phyloP scores from a whole-genome alignment of 2,888 invertebrate species.

The Sabatieria punctata region DNA sequence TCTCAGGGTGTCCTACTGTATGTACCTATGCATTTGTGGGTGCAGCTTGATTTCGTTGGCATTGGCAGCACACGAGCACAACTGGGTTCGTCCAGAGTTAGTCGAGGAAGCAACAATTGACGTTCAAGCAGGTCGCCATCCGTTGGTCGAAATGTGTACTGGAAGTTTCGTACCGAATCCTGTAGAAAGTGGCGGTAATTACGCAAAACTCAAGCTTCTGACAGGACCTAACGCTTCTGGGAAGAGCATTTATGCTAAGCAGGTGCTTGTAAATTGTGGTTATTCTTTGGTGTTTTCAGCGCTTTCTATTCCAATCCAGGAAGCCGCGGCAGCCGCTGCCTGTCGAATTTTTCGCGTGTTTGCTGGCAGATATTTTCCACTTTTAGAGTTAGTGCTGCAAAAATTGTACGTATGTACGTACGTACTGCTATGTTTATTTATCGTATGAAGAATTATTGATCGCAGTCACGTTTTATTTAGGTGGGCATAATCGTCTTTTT shows the following conservation, averaged over 20 bases:
- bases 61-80: conserved; percentile 46
- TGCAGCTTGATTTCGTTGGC: conserved; percentile 50
- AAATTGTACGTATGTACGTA: too few relatives aligned
- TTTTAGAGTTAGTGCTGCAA: too few relatives aligned
- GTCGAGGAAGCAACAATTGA: conserved; percentile 28
- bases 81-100: conserved; percentile 48
- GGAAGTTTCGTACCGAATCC: conserved; percentile 58
- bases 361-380: too few relatives aligned
- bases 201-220: conserved; percentile 51
- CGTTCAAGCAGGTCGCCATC: conserved; percentile 43
- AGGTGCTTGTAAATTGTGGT: conserved; percentile 37
- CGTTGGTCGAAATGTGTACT: conserved; percentile 52
- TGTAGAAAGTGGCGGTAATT: conserved; percentile 38
- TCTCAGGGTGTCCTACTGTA: not conserved
- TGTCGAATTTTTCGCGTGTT: too few relatives aligned
- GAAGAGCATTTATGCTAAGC: conserved; percentile 77
- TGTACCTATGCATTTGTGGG: not conserved
- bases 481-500: conserved; percentile 59
- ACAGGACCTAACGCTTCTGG: conserved; percentile 82
- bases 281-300: too few relatives aligned
- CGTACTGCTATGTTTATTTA: too few relatives aligned
- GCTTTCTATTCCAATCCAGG: too few relatives aligned
- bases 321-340: too few relatives aligned
- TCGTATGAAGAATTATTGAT: too few relatives aligned
- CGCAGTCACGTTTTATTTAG: too few relatives aligned